A percentile compares a stretch with the other conserved stretches of the same genome.
phyloP scores from a whole-genome alignment of 2,888 invertebrate species.

The Atherix ibis region DNA sequence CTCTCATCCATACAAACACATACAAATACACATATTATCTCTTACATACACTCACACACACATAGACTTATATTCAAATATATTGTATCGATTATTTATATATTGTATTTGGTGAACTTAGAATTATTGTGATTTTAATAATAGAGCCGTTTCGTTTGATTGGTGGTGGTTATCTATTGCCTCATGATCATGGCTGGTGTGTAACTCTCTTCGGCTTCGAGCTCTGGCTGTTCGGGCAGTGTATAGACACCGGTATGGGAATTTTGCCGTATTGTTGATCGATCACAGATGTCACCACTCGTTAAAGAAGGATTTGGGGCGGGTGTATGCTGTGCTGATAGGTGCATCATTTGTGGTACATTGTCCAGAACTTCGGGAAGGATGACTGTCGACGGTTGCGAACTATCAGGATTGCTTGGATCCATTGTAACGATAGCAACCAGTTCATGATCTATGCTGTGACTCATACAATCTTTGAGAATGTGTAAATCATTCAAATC shows the following conservation, averaged over 20 bases:
- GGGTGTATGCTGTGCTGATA: constrained; percentile 6
- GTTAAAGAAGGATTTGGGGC: background rate
- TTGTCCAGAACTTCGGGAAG: constrained; percentile 13
- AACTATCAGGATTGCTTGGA: constrained; percentile 19
- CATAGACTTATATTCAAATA: too few relatives aligned
- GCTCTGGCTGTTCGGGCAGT: constrained; percentile 39
- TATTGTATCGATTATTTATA: too few relatives aligned
- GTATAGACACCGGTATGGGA: constrained; percentile 39
- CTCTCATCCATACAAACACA: too few relatives aligned
- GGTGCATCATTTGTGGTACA: constrained; percentile 13
- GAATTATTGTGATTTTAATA: too few relatives aligned
- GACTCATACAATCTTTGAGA: constrained; percentile 29
- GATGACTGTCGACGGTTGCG: constrained; percentile 11
- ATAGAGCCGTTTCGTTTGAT: too few relatives aligned
- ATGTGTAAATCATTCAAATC: constrained; percentile 25
- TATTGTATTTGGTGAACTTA: too few relatives aligned
- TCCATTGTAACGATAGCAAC: constrained; percentile 33
- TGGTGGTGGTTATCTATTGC: too few relatives aligned
- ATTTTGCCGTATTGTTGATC: constrained; percentile 14
- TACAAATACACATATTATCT: too few relatives aligned
- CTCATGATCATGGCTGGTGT: too few relatives aligned
- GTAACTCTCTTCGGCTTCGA: constrained; percentile 33
- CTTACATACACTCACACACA: too few relatives aligned
- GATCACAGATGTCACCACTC: constrained; percentile 3
- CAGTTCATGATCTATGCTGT: constrained; percentile 25